These are phyloP conservation scores for Halichoerus grypus DNA, from an alignment of 2,113 vertebrate genomes.

Conservation along the genomic window DNA sequence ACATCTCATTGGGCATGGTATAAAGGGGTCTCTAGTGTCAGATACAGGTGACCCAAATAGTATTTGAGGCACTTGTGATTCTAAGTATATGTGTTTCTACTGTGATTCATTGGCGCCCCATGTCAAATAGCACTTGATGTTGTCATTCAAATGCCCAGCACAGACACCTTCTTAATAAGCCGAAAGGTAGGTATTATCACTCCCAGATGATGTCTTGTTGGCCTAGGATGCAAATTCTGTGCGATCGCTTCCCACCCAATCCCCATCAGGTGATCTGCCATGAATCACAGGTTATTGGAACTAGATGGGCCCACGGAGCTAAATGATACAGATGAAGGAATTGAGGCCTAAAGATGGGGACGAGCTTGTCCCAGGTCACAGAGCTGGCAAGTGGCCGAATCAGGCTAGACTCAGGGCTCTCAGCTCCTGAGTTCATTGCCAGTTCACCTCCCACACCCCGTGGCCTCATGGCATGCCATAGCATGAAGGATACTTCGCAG, in stretches of 20 bases:
- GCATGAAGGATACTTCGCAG: fast-evolving
- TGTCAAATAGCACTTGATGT: not conserved
- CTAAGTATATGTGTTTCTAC: not conserved
- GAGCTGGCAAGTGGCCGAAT: not conserved
- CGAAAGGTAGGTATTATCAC: not conserved
- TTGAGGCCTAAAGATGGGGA: not conserved
- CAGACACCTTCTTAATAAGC: not conserved
- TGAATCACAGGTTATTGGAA: not conserved
- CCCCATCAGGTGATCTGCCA: not conserved
- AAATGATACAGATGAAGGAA: not conserved
- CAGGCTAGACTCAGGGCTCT: not conserved
- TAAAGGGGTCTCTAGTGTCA: not conserved
- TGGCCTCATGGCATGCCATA: fast-evolving
- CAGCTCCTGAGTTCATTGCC: not conserved
- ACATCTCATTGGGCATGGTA: not conserved
- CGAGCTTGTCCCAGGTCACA: not conserved
- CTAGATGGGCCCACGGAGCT: not conserved
- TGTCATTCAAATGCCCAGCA: not conserved
- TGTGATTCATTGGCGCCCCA: not conserved
- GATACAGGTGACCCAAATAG: not conserved
- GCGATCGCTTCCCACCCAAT: not conserved
- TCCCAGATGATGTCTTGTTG: not conserved
- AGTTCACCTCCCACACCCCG: too few relatives aligned
- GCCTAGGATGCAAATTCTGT: not conserved
- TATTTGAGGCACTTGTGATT: not conserved